phyloP scores from a whole-genome alignment of 2,888 invertebrate species.

The Coelinius sp. region DNA sequence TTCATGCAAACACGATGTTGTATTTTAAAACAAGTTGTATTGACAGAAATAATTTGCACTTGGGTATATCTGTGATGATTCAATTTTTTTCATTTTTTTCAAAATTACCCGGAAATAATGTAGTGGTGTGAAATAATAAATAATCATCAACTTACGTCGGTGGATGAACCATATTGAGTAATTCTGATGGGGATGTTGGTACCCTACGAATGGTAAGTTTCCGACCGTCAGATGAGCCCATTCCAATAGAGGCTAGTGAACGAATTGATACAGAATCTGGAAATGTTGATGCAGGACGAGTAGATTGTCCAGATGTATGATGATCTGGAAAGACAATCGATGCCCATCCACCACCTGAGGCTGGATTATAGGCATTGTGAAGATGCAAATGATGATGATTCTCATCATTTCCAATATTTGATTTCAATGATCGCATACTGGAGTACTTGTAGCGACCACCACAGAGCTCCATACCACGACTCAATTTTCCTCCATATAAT shows the following conservation, averaged over 20 bases:
- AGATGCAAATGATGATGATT: constrained; percentile 37
- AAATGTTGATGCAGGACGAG: constrained; percentile 50
- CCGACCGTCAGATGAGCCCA: constrained; percentile 90
- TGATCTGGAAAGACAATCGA: constrained; percentile 76
- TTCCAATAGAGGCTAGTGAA: constrained; percentile 87
- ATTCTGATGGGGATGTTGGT: constrained; percentile 87
- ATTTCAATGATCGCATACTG: constrained; percentile 62
- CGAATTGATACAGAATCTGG: constrained; percentile 81
- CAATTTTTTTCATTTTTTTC: not conserved
- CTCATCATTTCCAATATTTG: constrained; percentile 48
- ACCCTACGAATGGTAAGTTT: constrained; percentile 88
- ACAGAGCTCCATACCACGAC: constrained; percentile 48
- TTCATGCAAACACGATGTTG: not conserved
- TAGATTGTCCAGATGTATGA: constrained; percentile 72
- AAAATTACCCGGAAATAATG: not conserved
- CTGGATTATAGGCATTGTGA: constrained; percentile 33
- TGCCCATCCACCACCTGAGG: constrained; percentile 60
- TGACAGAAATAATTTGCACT: too few species aligned
- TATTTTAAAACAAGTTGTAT: not conserved
- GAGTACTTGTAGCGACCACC: constrained; percentile 56
- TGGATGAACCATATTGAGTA: constrained; percentile 88
- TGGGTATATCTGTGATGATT: not conserved
- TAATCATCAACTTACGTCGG: constrained; percentile 78
- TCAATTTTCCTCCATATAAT: constrained; percentile 45
- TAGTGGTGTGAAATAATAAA: too few species aligned